Evolutionary conservation across 2,888 invertebrate species (phyloP).

Genomic region (Mantis religiosa): DNA sequence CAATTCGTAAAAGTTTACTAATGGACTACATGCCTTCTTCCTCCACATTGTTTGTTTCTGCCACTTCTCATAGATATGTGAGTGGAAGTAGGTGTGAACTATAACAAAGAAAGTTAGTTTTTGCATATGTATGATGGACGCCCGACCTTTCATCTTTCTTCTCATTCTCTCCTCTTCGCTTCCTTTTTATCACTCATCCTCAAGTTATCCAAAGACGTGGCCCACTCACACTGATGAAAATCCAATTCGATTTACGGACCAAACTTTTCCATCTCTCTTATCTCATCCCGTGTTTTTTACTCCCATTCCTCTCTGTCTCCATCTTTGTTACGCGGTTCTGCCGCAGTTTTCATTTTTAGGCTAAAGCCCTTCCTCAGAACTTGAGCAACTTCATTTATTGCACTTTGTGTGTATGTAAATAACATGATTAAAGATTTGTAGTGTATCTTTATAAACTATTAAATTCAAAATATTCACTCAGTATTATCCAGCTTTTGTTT

Average conservation of each 20-base stretch:
- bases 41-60: neutral
- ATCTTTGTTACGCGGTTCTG: neutral
- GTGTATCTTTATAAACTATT: too few relatives aligned
- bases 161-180: neutral
- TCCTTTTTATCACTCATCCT: neutral
- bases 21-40: neutral
- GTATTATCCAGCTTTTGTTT: too few relatives aligned
- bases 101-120: neutral
- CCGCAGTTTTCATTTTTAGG: neutral
- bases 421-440: neutral
- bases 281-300: neutral
- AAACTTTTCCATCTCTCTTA: neutral
- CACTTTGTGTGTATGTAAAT: neutral
- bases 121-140: slow-evolving; percentile 13
- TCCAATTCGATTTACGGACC: slow-evolving; percentile 28
- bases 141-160: neutral
- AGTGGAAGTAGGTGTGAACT: neutral
- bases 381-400: neutral
- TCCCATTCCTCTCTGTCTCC: neutral
- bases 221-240: slow-evolving; percentile 30
- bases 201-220: neutral
- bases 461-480: too few relatives aligned
- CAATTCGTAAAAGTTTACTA: neutral
- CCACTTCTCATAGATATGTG: neutral
- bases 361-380: neutral